Base-by-base conservation (phyloP, 2,113 vertebrate species). In the Nibea coibor region DNA sequence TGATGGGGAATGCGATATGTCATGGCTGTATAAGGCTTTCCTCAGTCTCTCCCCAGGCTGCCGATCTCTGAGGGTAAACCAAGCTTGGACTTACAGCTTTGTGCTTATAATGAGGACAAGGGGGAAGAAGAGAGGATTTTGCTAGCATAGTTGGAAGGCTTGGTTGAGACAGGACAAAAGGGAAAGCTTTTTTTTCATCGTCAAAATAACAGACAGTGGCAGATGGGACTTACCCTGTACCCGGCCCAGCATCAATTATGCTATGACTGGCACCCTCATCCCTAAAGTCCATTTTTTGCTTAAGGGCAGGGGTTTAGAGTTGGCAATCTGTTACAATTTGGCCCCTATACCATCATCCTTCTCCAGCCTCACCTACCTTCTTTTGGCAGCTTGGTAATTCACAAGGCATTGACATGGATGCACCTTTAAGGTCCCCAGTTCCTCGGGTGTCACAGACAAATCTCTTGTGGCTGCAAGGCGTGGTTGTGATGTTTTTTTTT, bases 31-130 rank as follows among this genome's bases (percentile, higher is more conserved):
- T 87, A 75, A 73, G 61, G 83, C 72, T 88, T 85, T 85, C 45
- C 75, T 61, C 28, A n/a, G 72, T 72, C 65, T 71, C 69, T 87
- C 87, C 71, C 58, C 28, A 47, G 61, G 82, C 80, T 51, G 72
- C 78, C 17, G 28, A 67, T 82, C 87, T 88, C 72, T 19, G 56
- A 70, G 58, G 86, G 82, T 74, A 82, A 88, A 87, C 76, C 58
- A 77, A 72, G 67, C 86, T 84, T 88, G 85, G 90, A 90, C 87
- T 89, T 81, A 70, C 35, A 88, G 85, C 53, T 87, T 89, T 61
- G 64, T 74, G 70, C 42, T 61, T 88, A 82, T 91, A 94, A 91
- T 91, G 87, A 93, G 90, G 91, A 90, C 86, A 80, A 87, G 90
- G 63, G 88, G 89, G 92, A 90, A 84, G 73, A 78, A 48, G 84